Conservation (phyloP, 2,888 invertebrate genomes). For the Polia nebulosa region DNA sequence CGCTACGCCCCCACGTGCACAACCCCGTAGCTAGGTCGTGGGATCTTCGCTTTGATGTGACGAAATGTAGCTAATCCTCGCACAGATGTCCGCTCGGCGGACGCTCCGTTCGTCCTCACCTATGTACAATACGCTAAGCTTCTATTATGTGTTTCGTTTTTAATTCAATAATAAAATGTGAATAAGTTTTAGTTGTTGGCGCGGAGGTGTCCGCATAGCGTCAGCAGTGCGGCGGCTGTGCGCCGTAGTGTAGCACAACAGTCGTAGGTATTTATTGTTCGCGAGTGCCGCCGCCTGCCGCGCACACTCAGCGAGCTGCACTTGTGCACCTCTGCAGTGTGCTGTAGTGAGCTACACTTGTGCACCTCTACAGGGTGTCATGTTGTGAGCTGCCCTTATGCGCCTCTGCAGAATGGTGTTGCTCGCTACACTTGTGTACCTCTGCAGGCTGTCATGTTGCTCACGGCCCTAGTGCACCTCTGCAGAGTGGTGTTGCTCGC, state of each 20-base stretch:
- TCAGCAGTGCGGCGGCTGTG: neutral
- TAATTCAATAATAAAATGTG: conserved; percentile 50
- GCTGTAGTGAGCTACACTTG: too few species aligned
- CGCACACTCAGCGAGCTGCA: too few species aligned
- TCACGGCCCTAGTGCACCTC: too few species aligned
- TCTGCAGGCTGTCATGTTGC: too few species aligned
- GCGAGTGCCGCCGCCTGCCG: neutral
- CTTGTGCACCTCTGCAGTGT: too few species aligned
- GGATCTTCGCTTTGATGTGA: conserved; percentile 46
- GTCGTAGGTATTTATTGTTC: conserved; percentile 10
- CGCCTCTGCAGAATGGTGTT: too few species aligned
- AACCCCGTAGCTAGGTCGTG: conserved; percentile 42
- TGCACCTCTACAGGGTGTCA: too few species aligned
- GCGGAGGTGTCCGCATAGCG: conserved; percentile 23
- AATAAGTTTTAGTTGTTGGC: conserved; percentile 52
- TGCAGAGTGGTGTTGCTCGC: too few species aligned
- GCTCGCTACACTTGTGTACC: too few species aligned
- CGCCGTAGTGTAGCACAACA: conserved; percentile 10
- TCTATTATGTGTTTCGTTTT: conserved; percentile 59
- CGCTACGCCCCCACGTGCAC: too few species aligned
- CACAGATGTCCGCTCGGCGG: conserved; percentile 43
- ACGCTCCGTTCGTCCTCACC: conserved; percentile 46
- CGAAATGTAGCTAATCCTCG: conserved; percentile 47
- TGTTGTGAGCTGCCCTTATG: too few species aligned
- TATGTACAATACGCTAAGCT: conserved; percentile 64